Evolutionary conservation across 2,113 vertebrate genomes (phyloP).

Genomic region (Myxocyprinus asiaticus): DNA sequence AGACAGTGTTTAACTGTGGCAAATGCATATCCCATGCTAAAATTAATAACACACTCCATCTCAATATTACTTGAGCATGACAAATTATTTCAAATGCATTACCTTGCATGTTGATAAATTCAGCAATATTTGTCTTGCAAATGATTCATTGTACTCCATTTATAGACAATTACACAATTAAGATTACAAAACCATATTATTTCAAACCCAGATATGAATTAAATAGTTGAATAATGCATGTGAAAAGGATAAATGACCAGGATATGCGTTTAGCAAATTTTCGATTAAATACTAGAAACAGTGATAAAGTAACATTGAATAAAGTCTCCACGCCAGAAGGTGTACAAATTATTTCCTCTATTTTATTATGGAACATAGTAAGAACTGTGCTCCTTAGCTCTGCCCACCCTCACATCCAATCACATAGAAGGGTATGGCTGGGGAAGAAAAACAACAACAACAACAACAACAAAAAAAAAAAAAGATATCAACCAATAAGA

Average conservation of each 20-base stretch:
- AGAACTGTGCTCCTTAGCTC: constrained; percentile 81
- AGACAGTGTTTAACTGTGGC: constrained; percentile 28
- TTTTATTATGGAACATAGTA: constrained; percentile 82
- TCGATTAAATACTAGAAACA: too few species aligned
- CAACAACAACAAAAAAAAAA: constrained; percentile 23
- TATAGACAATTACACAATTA: constrained; percentile 31
- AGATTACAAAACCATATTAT: constrained; percentile 16
- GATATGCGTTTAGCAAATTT: too few species aligned
- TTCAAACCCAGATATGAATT: too few species aligned
- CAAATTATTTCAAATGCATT: constrained; percentile 43
- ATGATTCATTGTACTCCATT: constrained; percentile 14
- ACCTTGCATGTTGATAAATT: constrained; percentile 30
- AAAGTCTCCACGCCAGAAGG: constrained; percentile 53
- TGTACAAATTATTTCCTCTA: constrained; percentile 71
- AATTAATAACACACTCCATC: constrained; percentile 46
- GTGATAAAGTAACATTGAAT: too few species aligned
- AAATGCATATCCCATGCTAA: constrained; percentile 49
- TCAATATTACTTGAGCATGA: constrained; percentile 44
- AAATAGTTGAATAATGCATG: too few species aligned
- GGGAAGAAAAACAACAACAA: constrained; percentile 64
- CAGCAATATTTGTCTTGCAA: constrained; percentile 19
- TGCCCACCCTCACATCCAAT: constrained; percentile 74
- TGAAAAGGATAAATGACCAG: too few species aligned
- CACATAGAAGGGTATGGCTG: constrained; percentile 75
- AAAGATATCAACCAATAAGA: constrained; percentile 68